Base-by-base conservation (phyloP, 2,113 vertebrate genomes). In the Vulpes lagopus region DNA sequence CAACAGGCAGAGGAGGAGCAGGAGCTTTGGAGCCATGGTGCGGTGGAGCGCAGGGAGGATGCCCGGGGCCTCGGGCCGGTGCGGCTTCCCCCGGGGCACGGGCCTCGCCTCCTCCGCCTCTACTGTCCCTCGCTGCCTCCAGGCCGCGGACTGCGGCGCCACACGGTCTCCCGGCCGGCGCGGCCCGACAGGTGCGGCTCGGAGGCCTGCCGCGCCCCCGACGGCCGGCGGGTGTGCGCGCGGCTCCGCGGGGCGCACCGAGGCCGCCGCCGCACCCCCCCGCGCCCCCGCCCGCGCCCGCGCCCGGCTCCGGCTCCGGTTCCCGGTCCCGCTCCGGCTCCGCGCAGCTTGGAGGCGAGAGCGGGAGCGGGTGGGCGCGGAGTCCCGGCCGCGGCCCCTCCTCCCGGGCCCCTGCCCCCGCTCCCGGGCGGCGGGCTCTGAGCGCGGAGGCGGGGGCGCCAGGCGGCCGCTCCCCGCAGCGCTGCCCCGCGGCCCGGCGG, bases 1-100 rank as follows among this genome's bases (percentile, higher is more conserved):
- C 94, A 99, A 98, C 60, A 99, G 99, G 92, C 99, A 98, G 95
- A 99, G 97, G 91, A 98, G 96, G 67, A 98, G 97, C 98, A 99
- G 96, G 64, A 79, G 49, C 16, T 79, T 53, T 49, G 25, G 94
- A 94, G 99, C 98, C 99, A 99, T 99, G 98, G 98, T 99, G 86
- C 55, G 7, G 65, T 8, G 32, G 49, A 32, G 89, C 92, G 27
- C 53, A 23, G 71, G 71, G 38, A 51, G 38, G 80, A 27, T 51
- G 96, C 83, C 85, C 67, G 35, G 43, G 95, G 94, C 96, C 97
- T 95, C 64, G 23, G 71, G 85, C 55, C 17, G 16, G 85, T 8
- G 38, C n/a, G 32, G 51, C 78, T 30, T 51, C 67, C 86, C 69
- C 67, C 1, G 20, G 49, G 19, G 60, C 51, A 43, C 89, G 2